Conservation (phyloP, 2,797 vertebrate species). For the Enteromius afrohamiltoni region DNA sequence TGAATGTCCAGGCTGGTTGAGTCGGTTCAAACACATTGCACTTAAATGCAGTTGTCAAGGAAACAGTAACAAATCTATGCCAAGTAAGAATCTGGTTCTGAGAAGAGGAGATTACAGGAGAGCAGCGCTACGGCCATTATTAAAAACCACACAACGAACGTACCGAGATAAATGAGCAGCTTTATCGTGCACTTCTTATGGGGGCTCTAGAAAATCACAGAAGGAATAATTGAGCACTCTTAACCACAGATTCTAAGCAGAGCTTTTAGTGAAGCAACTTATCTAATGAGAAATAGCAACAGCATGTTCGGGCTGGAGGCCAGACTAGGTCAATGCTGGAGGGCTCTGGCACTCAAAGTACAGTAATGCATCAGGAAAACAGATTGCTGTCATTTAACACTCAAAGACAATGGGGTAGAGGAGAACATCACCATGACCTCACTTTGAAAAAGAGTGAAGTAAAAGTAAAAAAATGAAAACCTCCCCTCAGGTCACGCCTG, state of each 20-base stretch:
- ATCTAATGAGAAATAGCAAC: constrained; percentile 24
- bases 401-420: constrained; percentile 1
- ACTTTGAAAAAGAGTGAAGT: constrained; percentile 11
- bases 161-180: background rate
- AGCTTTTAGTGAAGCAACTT: constrained; percentile 8
- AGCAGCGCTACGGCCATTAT: background rate
- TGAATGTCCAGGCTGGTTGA: constrained; percentile 19
- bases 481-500: background rate
- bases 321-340: background rate
- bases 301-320: constrained; percentile 5
- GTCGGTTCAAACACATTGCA: background rate
- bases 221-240: background rate
- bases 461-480: constrained; percentile 9
- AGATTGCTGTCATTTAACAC: constrained; percentile 11
- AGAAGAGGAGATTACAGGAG: constrained; percentile 11
- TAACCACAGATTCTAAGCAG: background rate
- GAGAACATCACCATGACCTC: background rate
- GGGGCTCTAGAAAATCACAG: constrained; percentile 11
- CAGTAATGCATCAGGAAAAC: background rate
- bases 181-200: background rate
- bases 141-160: background rate
- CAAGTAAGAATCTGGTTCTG: background rate
- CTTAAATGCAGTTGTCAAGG: constrained; percentile 51
- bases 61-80: constrained; percentile 49
- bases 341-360: background rate